Conservation (phyloP, 1,140 invertebrate species). For the Bradynema listronoti region DNA sequence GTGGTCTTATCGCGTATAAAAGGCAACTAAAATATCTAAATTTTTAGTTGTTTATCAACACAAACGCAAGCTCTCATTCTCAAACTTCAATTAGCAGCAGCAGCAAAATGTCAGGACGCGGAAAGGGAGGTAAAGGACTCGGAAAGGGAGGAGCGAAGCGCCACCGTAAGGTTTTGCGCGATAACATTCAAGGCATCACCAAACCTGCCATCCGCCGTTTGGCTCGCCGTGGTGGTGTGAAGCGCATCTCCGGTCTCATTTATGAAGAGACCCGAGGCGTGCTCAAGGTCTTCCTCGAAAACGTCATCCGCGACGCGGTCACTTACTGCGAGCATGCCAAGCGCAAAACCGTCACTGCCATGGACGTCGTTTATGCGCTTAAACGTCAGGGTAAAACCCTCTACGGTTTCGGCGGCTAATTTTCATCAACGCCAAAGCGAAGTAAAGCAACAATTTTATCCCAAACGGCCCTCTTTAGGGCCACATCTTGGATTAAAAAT, state of each 20-base stretch:
- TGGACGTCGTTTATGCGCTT: slow-evolving; percentile 75
- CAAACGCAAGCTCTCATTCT: too few species aligned
- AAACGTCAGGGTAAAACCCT: slow-evolving; percentile 72
- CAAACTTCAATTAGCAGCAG: too few species aligned
- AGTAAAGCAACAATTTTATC: too few species aligned
- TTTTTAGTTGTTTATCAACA: too few species aligned
- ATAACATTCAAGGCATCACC: slow-evolving; percentile 68
- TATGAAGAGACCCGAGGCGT: slow-evolving; percentile 63
- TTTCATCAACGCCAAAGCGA: neutral
- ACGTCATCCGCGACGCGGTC: slow-evolving; percentile 73
- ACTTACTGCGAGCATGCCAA: slow-evolving; percentile 77
- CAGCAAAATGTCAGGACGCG: slow-evolving; percentile 63
- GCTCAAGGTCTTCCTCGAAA: slow-evolving; percentile 66
- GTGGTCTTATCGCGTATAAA: too few species aligned
- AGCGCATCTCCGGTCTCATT: slow-evolving; percentile 70
- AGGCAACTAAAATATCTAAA: too few species aligned
- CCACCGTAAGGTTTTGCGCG: slow-evolving; percentile 65
- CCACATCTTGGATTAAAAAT: too few species aligned
- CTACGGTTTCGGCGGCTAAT: slow-evolving; percentile 65
- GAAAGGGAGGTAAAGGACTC: slow-evolving; percentile 67
- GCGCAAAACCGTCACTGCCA: slow-evolving; percentile 72
- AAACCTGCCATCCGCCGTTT: slow-evolving; percentile 67
- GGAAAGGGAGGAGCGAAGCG: slow-evolving; percentile 69
- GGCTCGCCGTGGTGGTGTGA: slow-evolving; percentile 70
- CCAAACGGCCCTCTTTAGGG: too few species aligned